Evolutionary conservation across 2,888 invertebrate species (phyloP).

Genomic region (Colostygia pectinataria): DNA sequence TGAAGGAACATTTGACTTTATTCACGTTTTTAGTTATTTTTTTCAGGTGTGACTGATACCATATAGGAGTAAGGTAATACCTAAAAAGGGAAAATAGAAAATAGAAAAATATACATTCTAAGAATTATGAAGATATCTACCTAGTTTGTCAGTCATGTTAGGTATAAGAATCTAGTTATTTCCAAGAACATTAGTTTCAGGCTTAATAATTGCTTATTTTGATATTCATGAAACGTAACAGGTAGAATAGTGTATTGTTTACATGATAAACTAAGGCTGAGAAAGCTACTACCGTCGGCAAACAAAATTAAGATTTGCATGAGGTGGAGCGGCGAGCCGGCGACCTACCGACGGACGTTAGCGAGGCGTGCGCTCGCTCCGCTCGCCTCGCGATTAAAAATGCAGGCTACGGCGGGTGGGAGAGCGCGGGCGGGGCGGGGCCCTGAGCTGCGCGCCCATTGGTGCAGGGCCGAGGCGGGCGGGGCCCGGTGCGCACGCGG

Average conservation of each 20-base stretch:
- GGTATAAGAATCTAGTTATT: too few species aligned
- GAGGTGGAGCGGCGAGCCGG: slow-evolving; percentile 64
- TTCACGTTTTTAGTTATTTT: slow-evolving; percentile 10
- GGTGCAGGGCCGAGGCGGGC: slow-evolving; percentile 47
- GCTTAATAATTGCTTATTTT: not conserved
- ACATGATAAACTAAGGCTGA: slow-evolving; percentile 65
- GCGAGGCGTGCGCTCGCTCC: slow-evolving; percentile 69
- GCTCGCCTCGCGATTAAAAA: slow-evolving; percentile 78
- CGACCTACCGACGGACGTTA: slow-evolving; percentile 38
- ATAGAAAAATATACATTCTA: too few species aligned
- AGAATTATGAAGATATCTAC: too few species aligned
- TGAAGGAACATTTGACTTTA: slow-evolving; percentile 35
- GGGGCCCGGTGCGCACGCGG: slow-evolving; percentile 54
- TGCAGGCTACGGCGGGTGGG: slow-evolving; percentile 75
- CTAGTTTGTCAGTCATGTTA: too few species aligned
- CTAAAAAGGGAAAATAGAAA: too few species aligned
- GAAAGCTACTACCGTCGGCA: slow-evolving; percentile 74
- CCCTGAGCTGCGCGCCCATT: slow-evolving; percentile 47
- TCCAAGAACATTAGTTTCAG: too few species aligned
- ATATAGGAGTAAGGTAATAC: too few species aligned
- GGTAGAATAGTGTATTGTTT: slow-evolving; percentile 44
- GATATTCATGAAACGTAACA: slow-evolving; percentile 8
- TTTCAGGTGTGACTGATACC: not conserved
- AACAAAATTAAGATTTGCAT: slow-evolving; percentile 79
- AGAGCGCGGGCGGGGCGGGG: slow-evolving; percentile 69